Percentiles rank a stretch among this genome's conserved stretches.
Evolutionary conservation across 2,888 invertebrate genomes (phyloP).

Genomic region (Lasioglossum zephyrum): DNA sequence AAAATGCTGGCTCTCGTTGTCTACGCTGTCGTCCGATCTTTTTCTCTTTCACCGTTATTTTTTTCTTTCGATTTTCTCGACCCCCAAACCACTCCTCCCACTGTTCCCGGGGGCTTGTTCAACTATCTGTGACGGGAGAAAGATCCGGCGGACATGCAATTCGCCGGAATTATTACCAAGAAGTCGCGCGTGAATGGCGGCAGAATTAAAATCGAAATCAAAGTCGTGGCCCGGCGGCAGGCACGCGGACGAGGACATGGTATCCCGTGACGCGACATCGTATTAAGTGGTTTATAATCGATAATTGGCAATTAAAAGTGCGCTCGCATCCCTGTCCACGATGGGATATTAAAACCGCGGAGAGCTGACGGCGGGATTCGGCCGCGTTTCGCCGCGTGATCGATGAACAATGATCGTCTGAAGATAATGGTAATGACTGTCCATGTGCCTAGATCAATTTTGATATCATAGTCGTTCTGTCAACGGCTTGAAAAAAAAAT

Average conservation of each 20-base stretch:
- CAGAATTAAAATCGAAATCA: constrained; percentile 51
- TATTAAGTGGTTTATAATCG: constrained; percentile 61
- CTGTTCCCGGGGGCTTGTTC: neutral
- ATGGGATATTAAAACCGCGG: constrained; percentile 52
- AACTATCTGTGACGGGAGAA: constrained; percentile 12
- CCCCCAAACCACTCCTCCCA: neutral
- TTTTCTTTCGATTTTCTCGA: neutral
- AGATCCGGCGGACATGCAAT: constrained; percentile 49
- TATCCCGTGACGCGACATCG: constrained; percentile 36
- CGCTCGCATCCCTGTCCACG: constrained; percentile 40
- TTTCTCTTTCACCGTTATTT: constrained; percentile 14
- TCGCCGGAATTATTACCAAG: constrained; percentile 50
- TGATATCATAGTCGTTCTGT: constrained; percentile 8
- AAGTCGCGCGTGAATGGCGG: constrained; percentile 30
- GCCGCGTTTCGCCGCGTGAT: constrained; percentile 12
- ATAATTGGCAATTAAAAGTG: constrained; percentile 62
- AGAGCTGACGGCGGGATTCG: constrained; percentile 29
- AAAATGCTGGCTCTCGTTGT: constrained; percentile 39
- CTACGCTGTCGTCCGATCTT: constrained; percentile 33
- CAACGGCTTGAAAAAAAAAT: neutral
- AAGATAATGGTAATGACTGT: constrained; percentile 4
- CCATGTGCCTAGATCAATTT: constrained; percentile 10
- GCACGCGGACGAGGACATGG: constrained; percentile 23
- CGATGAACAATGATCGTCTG: constrained; percentile 25
- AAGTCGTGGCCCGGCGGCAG: constrained; percentile 31